phyloP scores from a whole-genome alignment of 2,797 vertebrate species.

The Telmatherina bonti region DNA sequence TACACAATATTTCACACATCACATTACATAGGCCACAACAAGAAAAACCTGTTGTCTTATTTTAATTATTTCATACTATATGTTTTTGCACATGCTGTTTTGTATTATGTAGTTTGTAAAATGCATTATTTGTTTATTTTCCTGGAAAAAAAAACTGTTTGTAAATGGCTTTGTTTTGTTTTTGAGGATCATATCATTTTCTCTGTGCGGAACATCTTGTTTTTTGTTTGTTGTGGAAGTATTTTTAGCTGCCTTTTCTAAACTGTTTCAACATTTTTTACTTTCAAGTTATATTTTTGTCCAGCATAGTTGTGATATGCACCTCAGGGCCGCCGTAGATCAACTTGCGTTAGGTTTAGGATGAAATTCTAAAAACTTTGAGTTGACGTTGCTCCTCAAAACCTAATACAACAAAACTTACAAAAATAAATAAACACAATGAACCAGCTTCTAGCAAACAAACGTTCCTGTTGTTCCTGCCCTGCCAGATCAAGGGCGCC shows the following conservation, averaged over 20 bases:
- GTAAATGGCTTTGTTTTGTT: not conserved
- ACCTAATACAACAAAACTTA: not conserved
- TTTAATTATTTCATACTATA: no score
- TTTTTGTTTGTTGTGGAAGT: no score
- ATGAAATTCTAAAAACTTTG: slow-evolving; percentile 48
- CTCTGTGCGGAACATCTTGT: no score
- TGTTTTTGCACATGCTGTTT: not conserved
- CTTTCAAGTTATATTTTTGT: not conserved
- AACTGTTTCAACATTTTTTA: not conserved
- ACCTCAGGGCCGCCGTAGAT: not conserved
- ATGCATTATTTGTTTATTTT: not conserved
- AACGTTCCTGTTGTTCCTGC: slow-evolving; percentile 41
- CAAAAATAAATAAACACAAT: slow-evolving; percentile 17
- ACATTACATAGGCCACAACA: not conserved
- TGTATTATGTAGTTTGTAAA: not conserved
- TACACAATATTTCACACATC: not conserved
- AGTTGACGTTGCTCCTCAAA: slow-evolving; percentile 20
- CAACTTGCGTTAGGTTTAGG: slow-evolving; percentile 54
- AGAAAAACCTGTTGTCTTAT: no score
- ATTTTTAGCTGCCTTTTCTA: no score
- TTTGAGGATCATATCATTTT: not conserved
- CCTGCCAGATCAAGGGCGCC: slow-evolving; percentile 56
- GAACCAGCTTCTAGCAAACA: slow-evolving; percentile 34
- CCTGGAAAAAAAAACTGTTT: not conserved
- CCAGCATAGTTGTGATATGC: not conserved